Base-by-base conservation (phyloP, 1,140 invertebrate genomes). In the Ips nitidus region DNA sequence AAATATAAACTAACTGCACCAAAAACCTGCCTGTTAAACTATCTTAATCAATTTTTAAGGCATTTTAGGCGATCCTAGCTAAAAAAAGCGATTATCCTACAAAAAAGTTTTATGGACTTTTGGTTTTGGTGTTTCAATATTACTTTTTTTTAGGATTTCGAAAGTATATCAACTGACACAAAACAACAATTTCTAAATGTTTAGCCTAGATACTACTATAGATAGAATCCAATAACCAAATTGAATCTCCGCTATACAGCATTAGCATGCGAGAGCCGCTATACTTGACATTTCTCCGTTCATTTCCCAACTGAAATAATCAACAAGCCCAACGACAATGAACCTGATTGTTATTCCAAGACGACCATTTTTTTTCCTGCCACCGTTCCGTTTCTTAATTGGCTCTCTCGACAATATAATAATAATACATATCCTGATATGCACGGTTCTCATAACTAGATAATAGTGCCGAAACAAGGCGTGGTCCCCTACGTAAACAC, bases 311-410 rank as follows among this genome's bases (percentile, higher is more conserved):
- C 4, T 52, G 4, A 52, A 52, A 50, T 37, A 45, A 56, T 43
- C 39, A 56, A 66, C 63, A 57, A 66, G 43, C 64, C 55, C 53
- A 66, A 58, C 38, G 66, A 47, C 66, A 69, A 61, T 69, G 66
- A 69, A 69, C 66, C 66, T 69, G 66, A 66, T 66, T 66, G 64
- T 58, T 58, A 58, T 45, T 43, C 64, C 42, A 50, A 57, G 42
- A 41, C 56, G 43, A 50, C 40, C 41, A 58, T 5, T 58, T 66
- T 66, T 66, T 58, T 66, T 38, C 40, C 42, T 43, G 22, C 22
- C 22, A 22, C 22, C 22, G 22, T 57, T 59, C 55, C 43, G 53
- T 58, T 66, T 66, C 53, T 59, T 66, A 66, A 66, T 66, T 66
- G 64, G 64, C 39, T 66, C 55, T 22, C 22, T 66, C 55, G 53